Evolutionary conservation across 2,113 vertebrate species (phyloP), one percentile per base, ranked within the genome.

Genomic region (Neodon shergylaensis): DNA sequence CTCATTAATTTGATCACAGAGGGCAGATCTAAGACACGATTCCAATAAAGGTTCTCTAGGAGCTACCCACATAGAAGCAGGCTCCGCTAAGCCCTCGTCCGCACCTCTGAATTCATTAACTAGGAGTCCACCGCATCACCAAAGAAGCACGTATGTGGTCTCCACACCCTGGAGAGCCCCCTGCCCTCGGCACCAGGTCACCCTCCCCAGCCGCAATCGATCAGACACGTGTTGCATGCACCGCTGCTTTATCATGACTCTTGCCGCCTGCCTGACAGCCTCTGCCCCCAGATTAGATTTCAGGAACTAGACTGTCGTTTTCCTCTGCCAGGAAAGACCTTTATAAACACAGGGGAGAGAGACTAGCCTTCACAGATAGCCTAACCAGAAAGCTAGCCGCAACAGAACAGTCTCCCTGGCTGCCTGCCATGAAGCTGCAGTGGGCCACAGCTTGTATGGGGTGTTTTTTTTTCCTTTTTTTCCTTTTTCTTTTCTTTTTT

Each of bases 1-100:
- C 93, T 97, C 96, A 84, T 98, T 98, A 96, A 95, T 97, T 90
- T 96, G 96, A 98, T 97, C 97, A 97, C 97, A 98, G 95, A 95
- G 86, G 95, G 92, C 74, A 93, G 74, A 94, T 96, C 93, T 94
- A 88, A 98, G 94, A 96, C 78, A 87, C 13, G 85, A 97, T 86
- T 97, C 95, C 88, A 96, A 93, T 97, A 94, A 95, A 96, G 92
- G 93, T 96, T 97, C 92, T 97, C 86, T 83, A 95, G 95, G 95
- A 95, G 94, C 90, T 88, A 84, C 91, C 96, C 94, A 88, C 79
- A 84, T 95, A 79, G 72, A 95, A 42, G 83, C 78, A 89, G 95
- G 96, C 96, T 96, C 66, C 77, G 72, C 92, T 90, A 82, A 97
- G 88, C 95, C 58, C 74, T 79, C 61, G 17, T 78, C 81, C 31